phyloP scores from a whole-genome alignment of 2,797 vertebrate genomes.

The Enteromius treurensis region DNA sequence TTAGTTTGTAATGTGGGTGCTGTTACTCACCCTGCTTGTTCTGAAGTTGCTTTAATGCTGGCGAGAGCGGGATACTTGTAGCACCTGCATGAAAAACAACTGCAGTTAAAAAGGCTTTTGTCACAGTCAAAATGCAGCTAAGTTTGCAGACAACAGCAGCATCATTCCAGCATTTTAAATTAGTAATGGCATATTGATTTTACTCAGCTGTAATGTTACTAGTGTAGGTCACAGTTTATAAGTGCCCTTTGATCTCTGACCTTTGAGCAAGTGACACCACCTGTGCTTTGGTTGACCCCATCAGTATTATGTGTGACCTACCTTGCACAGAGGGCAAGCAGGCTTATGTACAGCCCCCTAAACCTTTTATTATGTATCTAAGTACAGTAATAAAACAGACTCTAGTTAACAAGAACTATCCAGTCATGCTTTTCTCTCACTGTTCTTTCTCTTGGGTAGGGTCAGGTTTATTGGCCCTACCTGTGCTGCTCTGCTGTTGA shows the following conservation, averaged over 20 bases:
- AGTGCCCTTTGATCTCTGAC: slow-evolving; percentile 39
- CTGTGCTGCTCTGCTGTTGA: slow-evolving; percentile 58
- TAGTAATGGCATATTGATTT: slow-evolving; percentile 25
- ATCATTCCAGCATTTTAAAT: slow-evolving; percentile 17
- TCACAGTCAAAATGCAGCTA: slow-evolving; percentile 80
- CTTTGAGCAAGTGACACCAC: slow-evolving; percentile 17
- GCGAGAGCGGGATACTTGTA: slow-evolving; percentile 83
- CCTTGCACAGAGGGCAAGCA: not conserved
- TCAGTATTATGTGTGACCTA: slow-evolving; percentile 37
- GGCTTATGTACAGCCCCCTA: not conserved
- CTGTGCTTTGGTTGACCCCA: slow-evolving; percentile 24
- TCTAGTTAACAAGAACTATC: slow-evolving; percentile 18
- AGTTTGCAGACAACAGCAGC: slow-evolving; percentile 75
- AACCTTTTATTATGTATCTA: not conserved
- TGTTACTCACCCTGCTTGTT: slow-evolving; percentile 86
- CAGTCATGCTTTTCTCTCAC: not conserved
- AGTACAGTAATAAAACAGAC: slow-evolving; percentile 12
- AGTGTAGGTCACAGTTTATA: slow-evolving; percentile 34
- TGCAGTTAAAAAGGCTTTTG: slow-evolving; percentile 80
- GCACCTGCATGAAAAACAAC: slow-evolving; percentile 85
- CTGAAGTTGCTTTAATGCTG: slow-evolving; percentile 85
- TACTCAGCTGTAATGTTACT: slow-evolving; percentile 23
- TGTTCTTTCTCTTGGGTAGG: slow-evolving; percentile 27
- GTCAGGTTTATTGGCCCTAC: slow-evolving; percentile 60
- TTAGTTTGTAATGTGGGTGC: slow-evolving; percentile 54